Evolutionary conservation across 2,113 vertebrate genomes (phyloP).

Genomic region (Patagioenas fasciata): DNA sequence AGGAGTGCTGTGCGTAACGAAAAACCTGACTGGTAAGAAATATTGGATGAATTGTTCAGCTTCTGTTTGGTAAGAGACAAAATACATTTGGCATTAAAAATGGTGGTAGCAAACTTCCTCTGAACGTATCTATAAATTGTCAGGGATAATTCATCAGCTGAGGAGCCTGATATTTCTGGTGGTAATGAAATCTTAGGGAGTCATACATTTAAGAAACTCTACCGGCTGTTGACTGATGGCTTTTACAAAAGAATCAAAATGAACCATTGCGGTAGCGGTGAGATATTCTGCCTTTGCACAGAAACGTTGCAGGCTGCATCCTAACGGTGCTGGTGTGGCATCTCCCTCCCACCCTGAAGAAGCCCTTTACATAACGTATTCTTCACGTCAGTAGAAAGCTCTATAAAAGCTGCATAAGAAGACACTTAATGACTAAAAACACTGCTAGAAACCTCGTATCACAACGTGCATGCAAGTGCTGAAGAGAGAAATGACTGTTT

Average conservation of each 20-base stretch:
- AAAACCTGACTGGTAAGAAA: neutral
- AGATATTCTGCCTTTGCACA: neutral
- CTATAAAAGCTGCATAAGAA: neutral
- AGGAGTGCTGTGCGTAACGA: neutral
- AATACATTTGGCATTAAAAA: slow-evolving; percentile 13
- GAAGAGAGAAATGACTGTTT: neutral
- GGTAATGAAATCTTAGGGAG: neutral
- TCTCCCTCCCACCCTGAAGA: neutral
- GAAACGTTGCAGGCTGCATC: neutral
- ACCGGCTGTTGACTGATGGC: neutral
- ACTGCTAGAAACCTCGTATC: neutral
- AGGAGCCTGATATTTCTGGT: neutral
- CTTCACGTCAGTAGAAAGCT: neutral
- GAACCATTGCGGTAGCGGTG: neutral
- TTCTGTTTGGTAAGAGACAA: neutral
- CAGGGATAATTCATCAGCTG: neutral
- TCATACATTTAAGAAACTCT: neutral
- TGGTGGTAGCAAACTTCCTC: neutral
- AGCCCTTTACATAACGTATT: neutral
- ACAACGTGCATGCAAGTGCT: rapidly evolving
- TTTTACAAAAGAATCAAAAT: neutral
- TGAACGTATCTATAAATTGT: neutral
- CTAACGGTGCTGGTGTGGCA: neutral
- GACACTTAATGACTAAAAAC: neutral
- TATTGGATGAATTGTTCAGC: neutral